Evolutionary conservation across 92 coral and sea anemone genomes (phyloP).

Genomic region (Porites rus): DNA sequence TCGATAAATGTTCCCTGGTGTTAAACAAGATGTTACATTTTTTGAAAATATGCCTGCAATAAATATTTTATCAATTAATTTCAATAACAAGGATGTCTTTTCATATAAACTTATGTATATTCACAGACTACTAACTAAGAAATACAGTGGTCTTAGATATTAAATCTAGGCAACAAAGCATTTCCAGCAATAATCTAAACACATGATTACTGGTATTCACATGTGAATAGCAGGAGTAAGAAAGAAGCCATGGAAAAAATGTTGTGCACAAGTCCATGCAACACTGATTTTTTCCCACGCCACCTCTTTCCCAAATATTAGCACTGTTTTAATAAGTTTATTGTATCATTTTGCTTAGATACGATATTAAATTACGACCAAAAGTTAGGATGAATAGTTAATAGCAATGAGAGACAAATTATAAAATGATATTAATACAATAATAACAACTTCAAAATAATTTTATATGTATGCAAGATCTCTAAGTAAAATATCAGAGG

Average conservation of each 20-base stretch:
- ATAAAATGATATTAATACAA: background rate
- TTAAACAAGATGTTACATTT: background rate
- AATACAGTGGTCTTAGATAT: background rate
- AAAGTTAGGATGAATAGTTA: background rate
- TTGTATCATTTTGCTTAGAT: background rate
- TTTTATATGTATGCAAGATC: background rate
- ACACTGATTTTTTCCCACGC: too few species aligned
- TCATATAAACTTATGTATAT: background rate
- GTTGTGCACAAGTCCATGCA: too few species aligned
- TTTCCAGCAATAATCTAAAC: background rate
- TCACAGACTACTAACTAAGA: background rate
- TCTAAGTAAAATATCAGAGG: background rate
- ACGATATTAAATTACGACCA: background rate
- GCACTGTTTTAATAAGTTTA: background rate
- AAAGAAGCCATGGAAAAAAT: background rate
- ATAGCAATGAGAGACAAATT: slow-evolving; percentile 2
- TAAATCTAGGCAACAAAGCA: background rate
- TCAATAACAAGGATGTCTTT: background rate
- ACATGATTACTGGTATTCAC: background rate
- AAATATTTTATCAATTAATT: background rate
- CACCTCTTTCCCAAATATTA: too few species aligned
- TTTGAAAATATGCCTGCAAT: background rate
- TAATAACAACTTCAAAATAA: background rate
- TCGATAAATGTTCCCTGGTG: background rate
- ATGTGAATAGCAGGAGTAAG: background rate